Percentiles rank a stretch among this genome's conserved stretches.
These are phyloP conservation scores for Cactoblastis cactorum DNA, from an alignment of 2,888 invertebrate genomes.

Conservation along the genomic window DNA sequence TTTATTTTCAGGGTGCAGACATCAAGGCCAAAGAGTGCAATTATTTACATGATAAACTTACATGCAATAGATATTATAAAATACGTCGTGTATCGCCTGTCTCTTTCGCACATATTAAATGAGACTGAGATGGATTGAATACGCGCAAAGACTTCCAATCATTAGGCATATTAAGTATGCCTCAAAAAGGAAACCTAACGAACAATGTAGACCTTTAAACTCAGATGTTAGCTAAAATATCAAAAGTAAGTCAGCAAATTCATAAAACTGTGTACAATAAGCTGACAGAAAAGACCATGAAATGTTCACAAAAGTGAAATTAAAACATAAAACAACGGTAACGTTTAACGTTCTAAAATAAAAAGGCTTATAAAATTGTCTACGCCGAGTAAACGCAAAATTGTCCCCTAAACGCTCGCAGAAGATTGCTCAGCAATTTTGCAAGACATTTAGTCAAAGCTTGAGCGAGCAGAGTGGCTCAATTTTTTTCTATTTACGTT, in stretches of 20 bases:
- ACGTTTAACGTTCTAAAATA: constrained; percentile 2
- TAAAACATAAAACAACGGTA: constrained; percentile 2
- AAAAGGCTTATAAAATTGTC: constrained; percentile 9
- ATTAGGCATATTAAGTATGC: too few species aligned
- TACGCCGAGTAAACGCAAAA: constrained; percentile 2
- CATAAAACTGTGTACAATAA: background rate
- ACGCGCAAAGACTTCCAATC: too few species aligned
- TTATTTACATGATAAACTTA: too few species aligned
- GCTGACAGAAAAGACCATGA: background rate
- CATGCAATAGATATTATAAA: too few species aligned
- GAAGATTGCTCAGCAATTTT: constrained; percentile 3
- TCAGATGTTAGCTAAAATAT: background rate
- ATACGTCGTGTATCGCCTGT: too few species aligned
- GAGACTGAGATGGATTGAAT: too few species aligned
- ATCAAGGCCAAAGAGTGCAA: too few species aligned
- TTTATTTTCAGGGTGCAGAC: too few species aligned
- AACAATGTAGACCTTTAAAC: too few species aligned
- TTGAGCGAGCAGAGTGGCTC: background rate
- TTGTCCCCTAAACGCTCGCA: background rate
- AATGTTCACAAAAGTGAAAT: background rate
- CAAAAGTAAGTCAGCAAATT: background rate
- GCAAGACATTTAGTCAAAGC: background rate
- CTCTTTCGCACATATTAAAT: too few species aligned
- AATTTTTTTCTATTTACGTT: too few species aligned
- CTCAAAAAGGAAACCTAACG: too few species aligned